Evolutionary conservation across 2,113 vertebrate genomes (phyloP).

Genomic region (Melanocharis versteri): DNA sequence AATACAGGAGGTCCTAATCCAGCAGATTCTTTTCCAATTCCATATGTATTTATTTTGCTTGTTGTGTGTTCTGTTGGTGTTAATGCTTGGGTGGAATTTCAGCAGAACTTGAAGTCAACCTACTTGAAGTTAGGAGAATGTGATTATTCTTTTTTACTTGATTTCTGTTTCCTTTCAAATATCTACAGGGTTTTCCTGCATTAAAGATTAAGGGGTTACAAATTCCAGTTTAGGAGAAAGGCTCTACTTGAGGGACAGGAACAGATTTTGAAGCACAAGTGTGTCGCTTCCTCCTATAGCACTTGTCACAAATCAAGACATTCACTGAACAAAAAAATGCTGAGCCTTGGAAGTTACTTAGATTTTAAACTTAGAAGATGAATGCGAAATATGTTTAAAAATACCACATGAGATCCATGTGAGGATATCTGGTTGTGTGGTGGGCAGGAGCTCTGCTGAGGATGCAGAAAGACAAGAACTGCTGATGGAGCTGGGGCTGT

Average conservation of each 20-base stretch:
- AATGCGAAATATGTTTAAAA: not conserved
- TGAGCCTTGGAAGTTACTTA: not conserved
- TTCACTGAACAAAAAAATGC: not conserved
- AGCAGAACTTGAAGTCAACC: not conserved
- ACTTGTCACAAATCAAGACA: constrained; percentile 8
- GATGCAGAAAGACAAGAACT: not conserved
- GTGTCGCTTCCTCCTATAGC: not conserved
- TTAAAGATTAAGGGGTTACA: not conserved
- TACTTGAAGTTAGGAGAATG: not conserved
- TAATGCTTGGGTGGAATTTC: not conserved
- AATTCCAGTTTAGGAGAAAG: not conserved
- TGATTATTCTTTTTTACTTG: not conserved
- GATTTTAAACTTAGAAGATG: not conserved
- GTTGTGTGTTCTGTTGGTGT: not conserved
- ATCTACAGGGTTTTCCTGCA: not conserved
- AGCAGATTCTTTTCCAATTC: not conserved
- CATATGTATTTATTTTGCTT: not conserved
- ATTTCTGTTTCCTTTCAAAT: not conserved
- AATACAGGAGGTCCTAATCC: not conserved
- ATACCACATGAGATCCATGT: not conserved
- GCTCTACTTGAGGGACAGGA: not conserved
- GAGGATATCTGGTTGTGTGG: not conserved
- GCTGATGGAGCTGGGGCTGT: not conserved
- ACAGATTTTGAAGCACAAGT: not conserved
- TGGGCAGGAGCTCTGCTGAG: not conserved